Evolutionary conservation across 2,113 vertebrate species (phyloP).

Genomic region (Phocoena sinus): DNA sequence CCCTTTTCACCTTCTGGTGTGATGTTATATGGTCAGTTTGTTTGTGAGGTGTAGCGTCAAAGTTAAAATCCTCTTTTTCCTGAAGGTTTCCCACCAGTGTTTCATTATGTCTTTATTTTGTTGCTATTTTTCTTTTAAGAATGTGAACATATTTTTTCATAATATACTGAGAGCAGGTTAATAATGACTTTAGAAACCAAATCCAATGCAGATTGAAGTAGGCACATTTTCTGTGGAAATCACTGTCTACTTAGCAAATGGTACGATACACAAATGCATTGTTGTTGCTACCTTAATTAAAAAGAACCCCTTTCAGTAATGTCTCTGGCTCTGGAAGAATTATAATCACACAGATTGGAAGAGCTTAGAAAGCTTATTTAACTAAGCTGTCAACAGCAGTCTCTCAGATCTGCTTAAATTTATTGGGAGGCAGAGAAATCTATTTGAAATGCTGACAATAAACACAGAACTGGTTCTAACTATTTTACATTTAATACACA

Average conservation of each 20-base stretch:
- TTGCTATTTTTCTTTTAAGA: not conserved
- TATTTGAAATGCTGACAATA: conserved; percentile 24
- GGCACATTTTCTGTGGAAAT: not conserved
- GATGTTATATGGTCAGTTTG: not conserved
- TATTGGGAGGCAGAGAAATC: not conserved
- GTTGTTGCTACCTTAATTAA: not conserved
- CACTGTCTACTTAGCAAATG: not conserved
- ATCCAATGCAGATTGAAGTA: not conserved
- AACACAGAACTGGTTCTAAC: not conserved
- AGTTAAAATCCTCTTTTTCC: not conserved
- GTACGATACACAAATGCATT: not conserved
- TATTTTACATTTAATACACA: not conserved
- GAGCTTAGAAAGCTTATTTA: conserved; percentile 26
- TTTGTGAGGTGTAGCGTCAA: not conserved
- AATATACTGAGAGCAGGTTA: not conserved
- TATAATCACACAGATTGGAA: not conserved
- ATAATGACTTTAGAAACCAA: not conserved
- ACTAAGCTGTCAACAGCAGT: conserved; percentile 33
- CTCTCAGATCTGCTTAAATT: conserved; percentile 26
- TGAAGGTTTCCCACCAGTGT: not conserved
- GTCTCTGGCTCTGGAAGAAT: not conserved
- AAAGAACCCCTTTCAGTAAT: not conserved
- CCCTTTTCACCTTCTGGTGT: not conserved
- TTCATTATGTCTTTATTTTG: not conserved
- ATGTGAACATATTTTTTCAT: not conserved